Percentiles rank a stretch among this genome's conserved stretches.
These are phyloP conservation scores for Sciurus carolinensis DNA, from an alignment of 2,797 vertebrate species.

Conservation along the genomic window DNA sequence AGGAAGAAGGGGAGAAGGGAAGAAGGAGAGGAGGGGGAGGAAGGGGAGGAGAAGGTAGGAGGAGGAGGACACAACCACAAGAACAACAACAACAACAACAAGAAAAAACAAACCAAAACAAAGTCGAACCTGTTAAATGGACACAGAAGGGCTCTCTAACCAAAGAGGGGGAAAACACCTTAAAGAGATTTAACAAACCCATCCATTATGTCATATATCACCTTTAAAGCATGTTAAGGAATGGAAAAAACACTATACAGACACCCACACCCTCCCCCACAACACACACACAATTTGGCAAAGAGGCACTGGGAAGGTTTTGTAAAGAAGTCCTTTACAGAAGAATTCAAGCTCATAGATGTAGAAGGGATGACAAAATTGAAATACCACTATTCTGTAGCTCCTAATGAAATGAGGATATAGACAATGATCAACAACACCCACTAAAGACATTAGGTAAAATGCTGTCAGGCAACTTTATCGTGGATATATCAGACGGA, in stretches of 20 bases:
- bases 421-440: background rate
- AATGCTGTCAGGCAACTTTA: background rate
- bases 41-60: too few relatives aligned
- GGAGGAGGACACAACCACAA: too few relatives aligned
- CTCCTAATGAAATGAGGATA: background rate
- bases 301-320: background rate
- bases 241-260: too few relatives aligned
- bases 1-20: too few relatives aligned
- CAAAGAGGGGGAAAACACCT: background rate
- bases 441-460: background rate
- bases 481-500: background rate
- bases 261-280: too few relatives aligned
- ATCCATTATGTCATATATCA: background rate
- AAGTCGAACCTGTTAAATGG: background rate
- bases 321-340: background rate
- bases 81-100: too few relatives aligned
- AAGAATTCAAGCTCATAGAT: background rate
- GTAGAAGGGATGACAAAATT: background rate
- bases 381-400: background rate
- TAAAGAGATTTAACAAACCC: background rate
- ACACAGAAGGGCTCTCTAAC: background rate
- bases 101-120: background rate
- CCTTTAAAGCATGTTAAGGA: background rate
- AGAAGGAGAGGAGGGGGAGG: too few relatives aligned
- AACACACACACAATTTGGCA: background rate